These are phyloP conservation scores for Xylota segnis DNA, from an alignment of 2,888 invertebrate genomes.

Conservation along the genomic window DNA sequence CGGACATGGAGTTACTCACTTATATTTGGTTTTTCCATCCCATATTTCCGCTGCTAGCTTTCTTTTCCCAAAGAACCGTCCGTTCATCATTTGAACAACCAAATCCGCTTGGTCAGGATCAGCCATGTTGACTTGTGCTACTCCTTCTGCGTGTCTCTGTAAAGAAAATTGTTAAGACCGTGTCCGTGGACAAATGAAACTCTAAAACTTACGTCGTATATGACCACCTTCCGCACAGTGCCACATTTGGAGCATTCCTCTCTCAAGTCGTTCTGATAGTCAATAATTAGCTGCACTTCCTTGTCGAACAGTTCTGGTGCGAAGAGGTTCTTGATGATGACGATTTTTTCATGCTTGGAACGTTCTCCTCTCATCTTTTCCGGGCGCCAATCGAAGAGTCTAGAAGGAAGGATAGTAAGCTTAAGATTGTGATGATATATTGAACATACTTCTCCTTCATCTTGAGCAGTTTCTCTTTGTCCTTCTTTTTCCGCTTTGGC, in stretches of 20 bases:
- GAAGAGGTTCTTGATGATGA: conserved; percentile 97
- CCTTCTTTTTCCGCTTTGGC: conserved; percentile 95
- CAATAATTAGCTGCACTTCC: conserved; percentile 94
- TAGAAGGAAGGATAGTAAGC: conserved; percentile 79
- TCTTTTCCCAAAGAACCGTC: conserved; percentile 95
- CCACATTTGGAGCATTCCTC: conserved; percentile 97
- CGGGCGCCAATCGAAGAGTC: conserved; percentile 98
- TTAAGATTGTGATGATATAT: not conserved
- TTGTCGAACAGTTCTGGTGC: conserved; percentile 94
- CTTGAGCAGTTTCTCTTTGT: conserved; percentile 95
- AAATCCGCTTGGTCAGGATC: conserved; percentile 96
- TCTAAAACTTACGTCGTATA: conserved; percentile 91
- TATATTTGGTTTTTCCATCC: conserved; percentile 98
- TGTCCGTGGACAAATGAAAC: not conserved
- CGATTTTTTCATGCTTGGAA: conserved; percentile 94
- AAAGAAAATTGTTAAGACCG: not conserved
- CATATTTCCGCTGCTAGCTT: conserved; percentile 94
- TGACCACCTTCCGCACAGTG: conserved; percentile 94
- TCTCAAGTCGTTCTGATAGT: conserved; percentile 95
- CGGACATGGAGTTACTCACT: conserved; percentile 83
- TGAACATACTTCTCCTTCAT: conserved; percentile 92
- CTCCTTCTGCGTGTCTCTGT: conserved; percentile 96
- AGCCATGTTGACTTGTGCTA: conserved; percentile 95
- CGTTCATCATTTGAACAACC: conserved; percentile 94
- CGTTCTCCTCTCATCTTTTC: conserved; percentile 95